These are phyloP conservation scores for Nephila pilipes DNA, from an alignment of 1,140 invertebrate species.

Conservation along the genomic window DNA sequence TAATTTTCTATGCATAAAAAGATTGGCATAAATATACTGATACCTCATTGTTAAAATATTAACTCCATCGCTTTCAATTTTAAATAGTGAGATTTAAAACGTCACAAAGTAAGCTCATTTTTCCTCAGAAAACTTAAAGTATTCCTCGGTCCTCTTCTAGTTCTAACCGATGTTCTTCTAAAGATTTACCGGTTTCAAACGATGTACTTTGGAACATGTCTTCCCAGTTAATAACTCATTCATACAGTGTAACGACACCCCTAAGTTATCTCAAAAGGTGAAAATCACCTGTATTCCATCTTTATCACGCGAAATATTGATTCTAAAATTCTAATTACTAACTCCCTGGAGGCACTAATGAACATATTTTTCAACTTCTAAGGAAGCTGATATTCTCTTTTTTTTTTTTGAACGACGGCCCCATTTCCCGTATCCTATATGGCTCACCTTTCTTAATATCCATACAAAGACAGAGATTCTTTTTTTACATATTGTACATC, in stretches of 20 bases:
- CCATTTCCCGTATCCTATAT: neutral
- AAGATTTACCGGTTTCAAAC: neutral
- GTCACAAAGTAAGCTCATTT: no score
- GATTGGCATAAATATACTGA: no score
- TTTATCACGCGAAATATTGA: neutral
- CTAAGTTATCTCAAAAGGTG: neutral
- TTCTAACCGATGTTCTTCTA: neutral
- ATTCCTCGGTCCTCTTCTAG: no score
- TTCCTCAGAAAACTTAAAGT: no score
- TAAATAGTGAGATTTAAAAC: no score
- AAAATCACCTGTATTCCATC: neutral
- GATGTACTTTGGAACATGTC: neutral
- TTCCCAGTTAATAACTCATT: neutral
- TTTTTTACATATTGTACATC: neutral
- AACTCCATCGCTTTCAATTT: no score
- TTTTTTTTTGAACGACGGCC: neutral
- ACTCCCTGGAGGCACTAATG: neutral
- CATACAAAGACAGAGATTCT: neutral
- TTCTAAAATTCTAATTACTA: slow-evolving; percentile 17
- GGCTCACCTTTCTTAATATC: neutral
- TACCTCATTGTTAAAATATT: no score
- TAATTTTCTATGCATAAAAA: no score
- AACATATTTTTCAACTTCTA: neutral
- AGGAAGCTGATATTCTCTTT: neutral
- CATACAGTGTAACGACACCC: neutral